Evolutionary conservation across 1,140 invertebrate genomes (phyloP).

Genomic region (Brachionus manjavacas): DNA sequence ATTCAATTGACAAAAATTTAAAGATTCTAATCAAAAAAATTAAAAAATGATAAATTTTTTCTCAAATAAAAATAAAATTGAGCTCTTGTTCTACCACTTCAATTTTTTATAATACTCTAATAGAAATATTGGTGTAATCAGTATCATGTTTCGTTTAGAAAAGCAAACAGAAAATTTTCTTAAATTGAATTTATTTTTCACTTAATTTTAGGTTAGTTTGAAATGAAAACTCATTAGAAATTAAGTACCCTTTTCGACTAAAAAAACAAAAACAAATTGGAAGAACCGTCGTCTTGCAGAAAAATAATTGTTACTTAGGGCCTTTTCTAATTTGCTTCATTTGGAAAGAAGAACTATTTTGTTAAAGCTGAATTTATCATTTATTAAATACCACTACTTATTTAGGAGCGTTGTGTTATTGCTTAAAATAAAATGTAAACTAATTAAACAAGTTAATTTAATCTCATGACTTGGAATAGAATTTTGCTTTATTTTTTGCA

Average conservation of each 20-base stretch:
- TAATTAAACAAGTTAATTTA: constrained; percentile 18
- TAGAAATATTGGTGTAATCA: not conserved
- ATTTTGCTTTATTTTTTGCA: not conserved
- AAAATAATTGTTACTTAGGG: not conserved
- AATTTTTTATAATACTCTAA: not conserved
- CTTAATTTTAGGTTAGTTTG: not conserved
- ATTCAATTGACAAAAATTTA: too few relatives aligned
- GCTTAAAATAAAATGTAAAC: not conserved
- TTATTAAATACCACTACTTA: not conserved
- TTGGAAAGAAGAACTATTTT: not conserved
- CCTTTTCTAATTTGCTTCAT: not conserved
- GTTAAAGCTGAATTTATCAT: not conserved
- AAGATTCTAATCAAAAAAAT: too few relatives aligned
- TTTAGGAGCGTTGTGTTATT: not conserved
- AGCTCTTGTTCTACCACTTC: not conserved
- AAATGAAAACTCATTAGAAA: not conserved
- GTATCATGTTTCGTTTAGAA: not conserved
- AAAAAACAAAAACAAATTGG: not conserved
- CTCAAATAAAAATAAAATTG: too few relatives aligned
- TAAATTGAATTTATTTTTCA: not conserved
- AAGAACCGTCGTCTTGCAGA: not conserved
- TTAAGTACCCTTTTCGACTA: not conserved
- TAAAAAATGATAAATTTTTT: too few relatives aligned
- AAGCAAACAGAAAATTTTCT: not conserved
- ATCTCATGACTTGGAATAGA: not conserved